Evolutionary conservation across 2,888 invertebrate species (phyloP).

Genomic region (Sesia bembeciformis): DNA sequence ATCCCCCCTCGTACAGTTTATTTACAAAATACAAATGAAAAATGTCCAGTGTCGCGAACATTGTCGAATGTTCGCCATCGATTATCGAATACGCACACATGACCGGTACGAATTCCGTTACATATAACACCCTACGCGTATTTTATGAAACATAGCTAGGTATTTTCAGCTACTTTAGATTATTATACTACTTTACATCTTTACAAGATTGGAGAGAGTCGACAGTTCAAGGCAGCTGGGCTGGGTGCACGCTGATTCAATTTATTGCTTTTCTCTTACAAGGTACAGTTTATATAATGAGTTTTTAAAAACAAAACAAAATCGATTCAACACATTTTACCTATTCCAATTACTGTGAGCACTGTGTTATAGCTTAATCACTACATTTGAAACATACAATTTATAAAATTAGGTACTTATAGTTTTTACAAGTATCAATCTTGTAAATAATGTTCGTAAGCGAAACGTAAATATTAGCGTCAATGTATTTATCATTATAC

Average conservation of each 20-base stretch:
- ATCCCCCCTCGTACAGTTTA: conserved; percentile 54
- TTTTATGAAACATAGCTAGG: conserved; percentile 59
- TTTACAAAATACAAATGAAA: conserved; percentile 62
- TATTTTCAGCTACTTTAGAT: conserved; percentile 50
- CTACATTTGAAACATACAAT: too few species aligned
- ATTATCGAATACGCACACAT: not conserved
- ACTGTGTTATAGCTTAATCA: too few species aligned
- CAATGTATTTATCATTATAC: too few species aligned
- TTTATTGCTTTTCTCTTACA: too few species aligned
- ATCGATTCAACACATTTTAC: too few species aligned
- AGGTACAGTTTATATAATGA: too few species aligned
- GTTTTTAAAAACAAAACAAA: too few species aligned
- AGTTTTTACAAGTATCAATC: too few species aligned
- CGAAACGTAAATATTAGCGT: too few species aligned
- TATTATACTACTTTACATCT: conserved; percentile 47
- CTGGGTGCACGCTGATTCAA: not conserved
- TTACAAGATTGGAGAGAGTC: conserved; percentile 42
- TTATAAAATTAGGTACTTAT: too few species aligned
- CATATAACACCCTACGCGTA: conserved; percentile 34
- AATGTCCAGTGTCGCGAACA: conserved; percentile 9
- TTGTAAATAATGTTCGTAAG: too few species aligned
- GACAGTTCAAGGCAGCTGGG: conserved; percentile 30
- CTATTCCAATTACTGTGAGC: too few species aligned
- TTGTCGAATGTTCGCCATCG: not conserved
- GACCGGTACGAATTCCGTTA: conserved; percentile 14